A percentile compares a stretch with the other conserved stretches of the same genome.
These are phyloP conservation scores for Bufo bufo DNA, from an alignment of 2,113 vertebrate species.

Conservation along the genomic window DNA sequence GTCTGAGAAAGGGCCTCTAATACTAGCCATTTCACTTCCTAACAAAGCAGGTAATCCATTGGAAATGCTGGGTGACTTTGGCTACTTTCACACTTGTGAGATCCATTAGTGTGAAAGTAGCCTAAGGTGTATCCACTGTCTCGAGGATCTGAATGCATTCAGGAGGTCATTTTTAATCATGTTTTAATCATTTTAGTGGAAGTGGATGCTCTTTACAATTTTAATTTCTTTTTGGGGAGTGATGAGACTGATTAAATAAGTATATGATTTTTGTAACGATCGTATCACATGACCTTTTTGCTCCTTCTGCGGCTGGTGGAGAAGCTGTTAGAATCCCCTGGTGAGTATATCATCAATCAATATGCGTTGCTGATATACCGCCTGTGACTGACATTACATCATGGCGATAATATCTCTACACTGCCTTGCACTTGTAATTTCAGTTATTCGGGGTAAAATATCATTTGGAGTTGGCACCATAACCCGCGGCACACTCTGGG, in stretches of 20 bases:
- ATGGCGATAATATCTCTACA: slow-evolving; percentile 33
- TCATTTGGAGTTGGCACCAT: slow-evolving; percentile 46
- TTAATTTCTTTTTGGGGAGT: background rate
- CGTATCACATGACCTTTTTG: slow-evolving; percentile 13
- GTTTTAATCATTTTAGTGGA: background rate
- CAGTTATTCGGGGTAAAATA: slow-evolving; percentile 39
- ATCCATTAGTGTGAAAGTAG: no score
- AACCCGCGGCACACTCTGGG: slow-evolving; percentile 25
- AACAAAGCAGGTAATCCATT: no score
- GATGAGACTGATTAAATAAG: slow-evolving; percentile 26
- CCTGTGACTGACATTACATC: slow-evolving; percentile 41
- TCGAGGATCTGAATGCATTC: background rate
- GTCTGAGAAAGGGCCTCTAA: background rate
- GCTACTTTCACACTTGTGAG: no score
- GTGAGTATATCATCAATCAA: slow-evolving; percentile 2
- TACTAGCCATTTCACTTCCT: no score
- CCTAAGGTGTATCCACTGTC: no score
- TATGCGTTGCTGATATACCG: background rate
- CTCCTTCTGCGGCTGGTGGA: slow-evolving; percentile 1
- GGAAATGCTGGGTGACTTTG: no score
- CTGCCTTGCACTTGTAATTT: slow-evolving; percentile 45
- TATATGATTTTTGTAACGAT: background rate
- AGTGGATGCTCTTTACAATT: background rate
- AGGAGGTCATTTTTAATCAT: background rate
- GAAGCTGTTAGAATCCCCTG: background rate